phyloP scores from a whole-genome alignment of 2,888 invertebrate species.

The Dicranocentrus wangi region DNA sequence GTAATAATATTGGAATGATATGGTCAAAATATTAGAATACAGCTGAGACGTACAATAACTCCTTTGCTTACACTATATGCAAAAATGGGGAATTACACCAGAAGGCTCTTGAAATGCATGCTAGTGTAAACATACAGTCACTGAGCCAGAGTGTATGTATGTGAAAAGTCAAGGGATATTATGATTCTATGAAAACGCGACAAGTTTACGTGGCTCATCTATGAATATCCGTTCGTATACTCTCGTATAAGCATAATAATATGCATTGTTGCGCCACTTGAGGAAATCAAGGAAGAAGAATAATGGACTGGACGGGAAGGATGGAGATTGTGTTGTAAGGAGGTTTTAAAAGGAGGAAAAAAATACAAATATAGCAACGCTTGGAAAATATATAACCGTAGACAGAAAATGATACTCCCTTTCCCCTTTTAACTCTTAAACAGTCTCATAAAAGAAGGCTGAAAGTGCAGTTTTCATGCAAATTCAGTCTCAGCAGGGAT shows the following conservation, averaged over 20 bases:
- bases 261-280: constrained; percentile 11
- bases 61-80: background rate
- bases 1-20: too few relatives aligned
- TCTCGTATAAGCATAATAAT: too few relatives aligned
- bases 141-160: too few relatives aligned
- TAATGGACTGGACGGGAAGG: constrained; percentile 22
- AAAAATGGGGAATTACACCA: too few relatives aligned
- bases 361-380: constrained; percentile 9
- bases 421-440: constrained; percentile 67
- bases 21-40: too few relatives aligned
- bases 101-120: too few relatives aligned
- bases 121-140: too few relatives aligned
- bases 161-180: too few relatives aligned
- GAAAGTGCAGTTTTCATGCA: constrained; percentile 70
- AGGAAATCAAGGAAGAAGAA: constrained; percentile 27
- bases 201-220: background rate
- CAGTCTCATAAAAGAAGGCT: constrained; percentile 67
- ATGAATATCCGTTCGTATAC: too few relatives aligned
- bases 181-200: background rate
- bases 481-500: constrained; percentile 68
- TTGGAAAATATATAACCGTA: background rate
- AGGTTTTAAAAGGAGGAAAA: constrained; percentile 16
- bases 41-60: too few relatives aligned
- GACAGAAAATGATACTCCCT: constrained; percentile 46
- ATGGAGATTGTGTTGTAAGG: constrained; percentile 9